These are phyloP conservation scores for Mastacembelus armatus DNA, from an alignment of 2,797 vertebrate genomes.

Conservation along the genomic window DNA sequence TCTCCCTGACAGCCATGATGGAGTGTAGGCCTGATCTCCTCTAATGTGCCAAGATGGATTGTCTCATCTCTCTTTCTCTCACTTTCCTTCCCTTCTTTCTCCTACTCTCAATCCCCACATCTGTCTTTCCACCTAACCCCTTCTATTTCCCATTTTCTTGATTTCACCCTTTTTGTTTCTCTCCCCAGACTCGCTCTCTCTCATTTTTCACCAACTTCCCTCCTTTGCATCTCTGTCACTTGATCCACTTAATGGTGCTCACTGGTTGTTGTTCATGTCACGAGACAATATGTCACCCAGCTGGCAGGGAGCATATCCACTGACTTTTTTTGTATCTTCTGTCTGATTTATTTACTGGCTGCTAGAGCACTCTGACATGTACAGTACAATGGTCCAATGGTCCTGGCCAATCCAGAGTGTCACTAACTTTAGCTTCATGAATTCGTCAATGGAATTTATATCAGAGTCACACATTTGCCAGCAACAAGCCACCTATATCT, in stretches of 20 bases:
- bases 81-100: slow-evolving; percentile 40
- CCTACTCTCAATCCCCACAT: slow-evolving; percentile 15
- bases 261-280: slow-evolving; percentile 60
- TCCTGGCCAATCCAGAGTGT: not conserved
- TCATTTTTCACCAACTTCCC: slow-evolving; percentile 19
- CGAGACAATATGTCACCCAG: slow-evolving; percentile 48
- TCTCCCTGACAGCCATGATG: slow-evolving; percentile 89
- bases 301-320: slow-evolving; percentile 35
- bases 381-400: not conserved
- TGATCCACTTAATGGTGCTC: slow-evolving; percentile 42
- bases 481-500: not conserved
- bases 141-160: slow-evolving; percentile 21
- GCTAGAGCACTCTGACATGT: not conserved
- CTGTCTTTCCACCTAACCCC: slow-evolving; percentile 17
- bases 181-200: not conserved
- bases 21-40: slow-evolving; percentile 86
- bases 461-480: not conserved
- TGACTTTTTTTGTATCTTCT: slow-evolving; percentile 34
- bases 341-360: slow-evolving; percentile 48
- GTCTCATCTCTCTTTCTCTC: slow-evolving; percentile 84
- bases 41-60: slow-evolving; percentile 93
- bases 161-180: slow-evolving; percentile 17
- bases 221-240: slow-evolving; percentile 46
- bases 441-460: not conserved
- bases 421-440: not conserved